A percentile compares a stretch with the other conserved stretches of the same genome.
Evolutionary conservation across 2,113 vertebrate species (phyloP).

Genomic region (Cynocephalus volans): DNA sequence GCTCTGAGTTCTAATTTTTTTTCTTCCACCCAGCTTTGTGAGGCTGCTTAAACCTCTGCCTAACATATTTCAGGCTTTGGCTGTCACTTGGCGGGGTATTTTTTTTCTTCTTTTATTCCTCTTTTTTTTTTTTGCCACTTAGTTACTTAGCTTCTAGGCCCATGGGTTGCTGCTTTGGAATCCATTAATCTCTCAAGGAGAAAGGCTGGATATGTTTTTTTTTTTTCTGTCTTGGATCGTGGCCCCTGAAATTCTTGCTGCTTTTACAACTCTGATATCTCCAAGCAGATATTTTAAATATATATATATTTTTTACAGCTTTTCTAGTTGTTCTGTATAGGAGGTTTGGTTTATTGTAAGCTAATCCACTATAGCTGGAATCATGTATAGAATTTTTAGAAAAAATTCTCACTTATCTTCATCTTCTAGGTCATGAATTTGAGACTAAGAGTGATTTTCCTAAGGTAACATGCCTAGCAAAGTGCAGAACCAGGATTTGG

Average conservation of each 20-base stretch:
- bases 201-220: neutral
- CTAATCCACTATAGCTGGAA: neutral
- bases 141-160: neutral
- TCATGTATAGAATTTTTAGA: neutral
- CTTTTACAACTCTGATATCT: neutral
- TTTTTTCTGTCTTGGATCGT: neutral
- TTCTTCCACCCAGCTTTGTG: neutral
- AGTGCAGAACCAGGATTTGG: neutral
- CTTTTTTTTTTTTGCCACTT: neutral
- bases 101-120: neutral
- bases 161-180: neutral
- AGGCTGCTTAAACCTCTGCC: neutral
- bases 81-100: neutral
- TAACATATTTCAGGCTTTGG: neutral
- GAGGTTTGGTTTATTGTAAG: conserved; percentile 1
- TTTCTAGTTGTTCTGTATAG: neutral
- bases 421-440: neutral
- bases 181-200: neutral
- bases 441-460: neutral
- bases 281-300: neutral
- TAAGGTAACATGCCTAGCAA: neutral
- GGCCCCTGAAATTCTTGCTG: neutral
- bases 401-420: neutral
- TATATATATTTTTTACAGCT: neutral
- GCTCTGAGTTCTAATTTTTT: neutral